phyloP scores from a whole-genome alignment of 2,797 vertebrate species.

The Danio kyathit region DNA sequence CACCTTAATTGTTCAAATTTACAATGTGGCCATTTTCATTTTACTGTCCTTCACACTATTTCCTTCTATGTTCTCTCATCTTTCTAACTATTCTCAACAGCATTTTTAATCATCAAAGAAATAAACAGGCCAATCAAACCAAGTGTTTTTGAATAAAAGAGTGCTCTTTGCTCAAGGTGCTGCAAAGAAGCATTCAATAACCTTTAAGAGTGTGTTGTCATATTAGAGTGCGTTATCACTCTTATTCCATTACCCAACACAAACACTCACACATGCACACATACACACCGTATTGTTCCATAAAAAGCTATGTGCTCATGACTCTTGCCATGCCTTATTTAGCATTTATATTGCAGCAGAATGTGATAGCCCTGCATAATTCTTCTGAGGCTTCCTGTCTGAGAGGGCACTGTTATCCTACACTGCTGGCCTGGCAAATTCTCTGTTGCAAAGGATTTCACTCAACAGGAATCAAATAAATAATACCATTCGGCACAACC shows the following conservation, averaged over 20 bases:
- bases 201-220: conserved; percentile 1
- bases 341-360: conserved; percentile 46
- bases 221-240: neutral
- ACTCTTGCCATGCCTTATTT: conserved; percentile 50
- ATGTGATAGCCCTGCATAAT: conserved; percentile 36
- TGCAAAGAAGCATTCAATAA: neutral
- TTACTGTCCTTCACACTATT: too few species aligned
- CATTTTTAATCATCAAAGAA: neutral
- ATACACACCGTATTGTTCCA: conserved; percentile 19
- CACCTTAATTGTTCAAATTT: too few species aligned
- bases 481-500: conserved; percentile 1
- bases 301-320: conserved; percentile 15
- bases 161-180: neutral
- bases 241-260: neutral
- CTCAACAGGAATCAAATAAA: conserved; percentile 28
- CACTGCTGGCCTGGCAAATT: conserved; percentile 15
- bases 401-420: conserved; percentile 20
- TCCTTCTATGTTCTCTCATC: too few species aligned
- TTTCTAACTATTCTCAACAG: neutral
- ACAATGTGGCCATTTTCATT: too few species aligned
- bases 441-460: neutral
- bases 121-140: neutral
- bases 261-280: neutral
- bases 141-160: neutral
- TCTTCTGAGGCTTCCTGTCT: conserved; percentile 35